Evolutionary conservation across 2,888 invertebrate genomes (phyloP), one percentile per base, ranked within the genome.

Genomic region (Pilophorus perplexus): DNA sequence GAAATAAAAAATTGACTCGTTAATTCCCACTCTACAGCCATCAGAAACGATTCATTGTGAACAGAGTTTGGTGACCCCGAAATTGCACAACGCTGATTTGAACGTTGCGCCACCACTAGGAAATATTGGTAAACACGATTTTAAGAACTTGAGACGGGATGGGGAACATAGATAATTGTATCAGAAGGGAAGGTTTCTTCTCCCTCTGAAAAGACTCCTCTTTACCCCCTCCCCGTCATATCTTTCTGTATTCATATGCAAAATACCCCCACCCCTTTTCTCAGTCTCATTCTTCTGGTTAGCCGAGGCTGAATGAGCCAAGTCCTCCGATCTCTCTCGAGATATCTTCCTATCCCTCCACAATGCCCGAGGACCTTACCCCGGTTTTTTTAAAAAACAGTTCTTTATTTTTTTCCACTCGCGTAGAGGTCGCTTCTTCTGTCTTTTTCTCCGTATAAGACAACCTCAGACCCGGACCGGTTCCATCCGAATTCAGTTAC

Each of bases 251-350:
- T 55, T 55, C 55, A 55, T 55, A 55, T 55, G 55, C 64, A 64
- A 64, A 64, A 50, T 42, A 48, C 25, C 18, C 22, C 50, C 42
- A 10, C 40, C 12, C 54, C 54, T 33, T 6, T 23, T 2, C 2
- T 42, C 59, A 42, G 22, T 42, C 59, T 50, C 38, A 37, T 64
- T 64, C 42, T 42, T 60, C 60, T 60, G 42, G 55, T 55, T 55
- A 55, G 55, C 55, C 28, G 37, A 55, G 55, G 33, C 55, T 28
- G 55, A 55, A 37, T 28, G 28, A 37, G 37, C 28, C 18, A 18
- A 55, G 22, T 16, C 14, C 55, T 33, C 46, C 33, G 55, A 55
- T 55, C 55, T 55, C 55, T 12, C 16, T 55, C 55, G 55, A 55
- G 55, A 55, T 55, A 55, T 37, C 33, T 33, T 37, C 55, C 55